A percentile compares a stretch with the other conserved stretches of the same genome.
phyloP scores from a whole-genome alignment of 2,113 vertebrate species.

The Phrynocephalus versicolor region DNA sequence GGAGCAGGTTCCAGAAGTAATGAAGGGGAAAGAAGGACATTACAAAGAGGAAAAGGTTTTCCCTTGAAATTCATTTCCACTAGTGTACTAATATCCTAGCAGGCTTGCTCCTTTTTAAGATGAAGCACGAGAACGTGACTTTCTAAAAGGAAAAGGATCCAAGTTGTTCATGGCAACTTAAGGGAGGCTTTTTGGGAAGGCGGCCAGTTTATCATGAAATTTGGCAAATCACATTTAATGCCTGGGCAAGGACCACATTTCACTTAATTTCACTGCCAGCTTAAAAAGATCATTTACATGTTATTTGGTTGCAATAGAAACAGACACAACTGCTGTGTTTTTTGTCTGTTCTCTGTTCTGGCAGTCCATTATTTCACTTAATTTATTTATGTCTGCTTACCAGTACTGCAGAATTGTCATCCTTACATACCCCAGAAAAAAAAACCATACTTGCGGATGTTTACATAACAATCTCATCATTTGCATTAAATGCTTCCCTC shows the following conservation, averaged over 20 bases:
- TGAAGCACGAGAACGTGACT: neutral
- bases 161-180: neutral
- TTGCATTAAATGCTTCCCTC: neutral
- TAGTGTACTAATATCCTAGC: neutral
- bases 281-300: neutral
- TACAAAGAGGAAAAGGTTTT: neutral
- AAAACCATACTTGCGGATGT: neutral
- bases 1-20: conserved; percentile 17
- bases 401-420: conserved; percentile 48
- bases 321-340: conserved; percentile 6
- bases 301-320: neutral
- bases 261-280: conserved; percentile 46
- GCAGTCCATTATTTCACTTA: conserved; percentile 15
- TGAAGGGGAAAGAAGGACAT: conserved; percentile 20
- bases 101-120: neutral
- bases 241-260: neutral
- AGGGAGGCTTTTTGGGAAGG: neutral
- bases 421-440: neutral
- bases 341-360: conserved; percentile 24
- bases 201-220: neutral
- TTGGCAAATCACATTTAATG: neutral
- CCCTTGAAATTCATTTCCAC: neutral
- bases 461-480: neutral
- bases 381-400: conserved; percentile 31
- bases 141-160: neutral